phyloP scores from a whole-genome alignment of 64 coral and sea anemone genomes.

The Anthopleura sola region DNA sequence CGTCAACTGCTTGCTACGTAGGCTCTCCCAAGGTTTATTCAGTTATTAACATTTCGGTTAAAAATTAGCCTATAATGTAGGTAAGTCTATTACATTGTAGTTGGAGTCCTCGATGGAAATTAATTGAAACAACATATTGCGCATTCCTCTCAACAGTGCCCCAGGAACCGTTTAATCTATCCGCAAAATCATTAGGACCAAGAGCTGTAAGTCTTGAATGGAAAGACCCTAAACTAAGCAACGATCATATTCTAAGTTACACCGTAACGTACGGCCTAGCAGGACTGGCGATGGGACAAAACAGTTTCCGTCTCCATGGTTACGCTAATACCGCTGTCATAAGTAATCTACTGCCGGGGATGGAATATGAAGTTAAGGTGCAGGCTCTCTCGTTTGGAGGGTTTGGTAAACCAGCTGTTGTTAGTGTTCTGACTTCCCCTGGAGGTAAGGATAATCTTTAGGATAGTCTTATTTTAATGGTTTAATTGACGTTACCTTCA shows the following conservation, averaged over 20 bases:
- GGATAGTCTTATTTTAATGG: too few species aligned
- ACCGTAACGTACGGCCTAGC: neutral
- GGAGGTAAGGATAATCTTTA: conserved; percentile 1
- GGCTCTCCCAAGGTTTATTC: too few species aligned
- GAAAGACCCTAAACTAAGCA: conserved; percentile 2
- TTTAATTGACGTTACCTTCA: too few species aligned
- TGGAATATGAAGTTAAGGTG: neutral
- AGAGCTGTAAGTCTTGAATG: neutral
- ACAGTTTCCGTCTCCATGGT: neutral
- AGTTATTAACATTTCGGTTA: too few species aligned
- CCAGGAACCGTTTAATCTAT: neutral
- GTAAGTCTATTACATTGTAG: too few species aligned
- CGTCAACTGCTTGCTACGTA: too few species aligned
- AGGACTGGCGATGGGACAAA: neutral
- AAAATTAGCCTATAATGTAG: too few species aligned
- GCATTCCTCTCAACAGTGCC: neutral
- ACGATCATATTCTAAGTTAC: conserved; percentile 7
- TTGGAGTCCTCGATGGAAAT: too few species aligned
- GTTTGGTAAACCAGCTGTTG: neutral
- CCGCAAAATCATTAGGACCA: neutral
- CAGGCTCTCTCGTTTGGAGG: conserved; percentile 13
- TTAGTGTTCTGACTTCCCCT: neutral
- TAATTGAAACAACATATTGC: too few species aligned
- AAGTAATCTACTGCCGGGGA: neutral
- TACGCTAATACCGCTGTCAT: conserved; percentile 1